Evolutionary conservation across 1,140 invertebrate genomes (phyloP), one percentile per base, ranked within the genome.

Genomic region (Heliconius nattereri): DNA sequence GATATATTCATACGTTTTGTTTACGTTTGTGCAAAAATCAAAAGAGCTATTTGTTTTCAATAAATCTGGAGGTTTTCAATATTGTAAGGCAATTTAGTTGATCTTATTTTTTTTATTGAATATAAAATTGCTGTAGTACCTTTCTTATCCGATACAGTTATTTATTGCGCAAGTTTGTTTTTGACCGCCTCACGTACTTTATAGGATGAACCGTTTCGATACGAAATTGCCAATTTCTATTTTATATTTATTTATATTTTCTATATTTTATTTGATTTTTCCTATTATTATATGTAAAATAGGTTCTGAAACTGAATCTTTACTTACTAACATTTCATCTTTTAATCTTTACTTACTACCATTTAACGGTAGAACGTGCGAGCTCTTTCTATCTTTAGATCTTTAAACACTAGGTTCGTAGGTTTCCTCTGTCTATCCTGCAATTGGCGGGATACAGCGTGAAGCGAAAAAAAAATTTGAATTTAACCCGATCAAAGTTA

Each of bases 111-210:
- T 78, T 78, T 75, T 83, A 81, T 92, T 91, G 90, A 92, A 91
- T 90, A 91, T 91, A 92, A 91, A 92, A 91, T 89, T 85, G 85
- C 86, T 86, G 84, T 87, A 76, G 84, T 91, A 89, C 89, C 87
- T 90, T 90, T 88, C 89, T 90, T 91, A 92, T 91, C 90, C 89
- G 89, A 91, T 89, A 84, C 85, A 86, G 90, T 92, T 94, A 92
- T 94, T 92, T 94, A 94, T 94, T 92, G 90, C 88, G 86, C 84
- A 91, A 92, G 90, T 94, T 94, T 94, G 90, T 94, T 91, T 91
- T 92, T 92, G 92, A 92, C 92, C 91, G 91, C 87, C 91, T 87
- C 92, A 91, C 92, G 92, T 94, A 92, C 90, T 91, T 92, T 92
- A 94, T 93, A 90, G 90, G 89, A 83, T 86, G 89, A 92, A 92